phyloP scores from a whole-genome alignment of 2,797 vertebrate genomes.

The Leptoclinus maculatus region DNA sequence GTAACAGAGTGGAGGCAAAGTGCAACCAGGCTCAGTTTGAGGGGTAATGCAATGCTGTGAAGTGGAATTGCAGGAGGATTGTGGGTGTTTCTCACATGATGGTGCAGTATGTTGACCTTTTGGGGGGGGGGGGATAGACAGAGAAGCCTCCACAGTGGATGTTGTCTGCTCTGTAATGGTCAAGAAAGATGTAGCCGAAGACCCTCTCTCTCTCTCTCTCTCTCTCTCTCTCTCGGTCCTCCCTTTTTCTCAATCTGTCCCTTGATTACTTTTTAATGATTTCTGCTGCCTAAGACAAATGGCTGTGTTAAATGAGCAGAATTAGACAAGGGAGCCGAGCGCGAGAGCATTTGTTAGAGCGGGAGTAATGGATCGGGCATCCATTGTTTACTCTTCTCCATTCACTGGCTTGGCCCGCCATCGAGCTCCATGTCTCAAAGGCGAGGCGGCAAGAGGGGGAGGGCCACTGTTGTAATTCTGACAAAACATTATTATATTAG shows the following conservation, averaged over 20 bases:
- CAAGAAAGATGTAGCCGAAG: slow-evolving; percentile 63
- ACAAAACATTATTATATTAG: neutral
- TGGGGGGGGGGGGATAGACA: slow-evolving; percentile 18
- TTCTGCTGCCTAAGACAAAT: slow-evolving; percentile 87
- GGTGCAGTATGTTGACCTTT: slow-evolving; percentile 51
- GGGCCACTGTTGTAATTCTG: neutral
- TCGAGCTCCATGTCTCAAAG: slow-evolving; percentile 46
- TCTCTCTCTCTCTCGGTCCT: slow-evolving; percentile 52
- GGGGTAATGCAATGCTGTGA: slow-evolving; percentile 29
- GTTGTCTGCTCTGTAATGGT: slow-evolving; percentile 66
- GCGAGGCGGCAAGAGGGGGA: neutral
- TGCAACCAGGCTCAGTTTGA: slow-evolving; percentile 51
- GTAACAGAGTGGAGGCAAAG: slow-evolving; percentile 44
- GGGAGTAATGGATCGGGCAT: slow-evolving; percentile 81
- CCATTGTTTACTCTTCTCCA: slow-evolving; percentile 79
- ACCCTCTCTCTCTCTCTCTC: slow-evolving; percentile 53
- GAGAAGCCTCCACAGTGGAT: slow-evolving; percentile 34
- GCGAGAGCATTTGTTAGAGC: slow-evolving; percentile 82
- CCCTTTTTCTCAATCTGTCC: slow-evolving; percentile 80
- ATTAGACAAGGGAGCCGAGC: slow-evolving; percentile 83
- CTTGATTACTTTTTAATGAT: slow-evolving; percentile 91
- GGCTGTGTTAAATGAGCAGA: slow-evolving; percentile 86
- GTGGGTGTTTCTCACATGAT: slow-evolving; percentile 32
- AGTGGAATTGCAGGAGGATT: slow-evolving; percentile 36
- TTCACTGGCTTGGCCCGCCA: slow-evolving; percentile 59